These are phyloP conservation scores for Leucoma salicis DNA, from an alignment of 2,888 invertebrate genomes.

Conservation along the genomic window DNA sequence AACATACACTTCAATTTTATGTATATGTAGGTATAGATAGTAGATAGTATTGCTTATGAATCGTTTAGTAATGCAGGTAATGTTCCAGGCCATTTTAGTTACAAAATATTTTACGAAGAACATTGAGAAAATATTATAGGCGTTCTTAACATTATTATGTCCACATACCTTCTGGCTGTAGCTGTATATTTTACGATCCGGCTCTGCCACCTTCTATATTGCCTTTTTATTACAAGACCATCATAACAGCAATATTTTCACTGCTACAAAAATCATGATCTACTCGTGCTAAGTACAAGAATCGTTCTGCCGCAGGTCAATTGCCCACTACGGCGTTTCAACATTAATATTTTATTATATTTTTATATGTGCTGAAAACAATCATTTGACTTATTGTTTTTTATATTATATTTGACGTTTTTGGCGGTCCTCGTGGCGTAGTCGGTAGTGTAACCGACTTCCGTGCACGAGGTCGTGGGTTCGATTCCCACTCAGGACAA, in stretches of 20 bases:
- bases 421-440: too few relatives aligned
- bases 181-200: slow-evolving; percentile 52
- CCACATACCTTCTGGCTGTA: slow-evolving; percentile 36
- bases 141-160: slow-evolving; percentile 28
- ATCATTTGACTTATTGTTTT: slow-evolving; percentile 20
- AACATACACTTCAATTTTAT: too few relatives aligned
- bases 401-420: slow-evolving; percentile 26
- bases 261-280: slow-evolving; percentile 25
- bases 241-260: slow-evolving; percentile 51
- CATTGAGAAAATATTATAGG: not conserved
- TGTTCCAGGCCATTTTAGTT: too few relatives aligned
- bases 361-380: slow-evolving; percentile 20
- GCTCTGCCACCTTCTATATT: slow-evolving; percentile 48
- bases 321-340: slow-evolving; percentile 18
- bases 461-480: too few relatives aligned
- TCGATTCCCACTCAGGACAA: too few relatives aligned
- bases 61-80: too few relatives aligned
- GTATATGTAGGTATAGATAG: too few relatives aligned
- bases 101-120: not conserved
- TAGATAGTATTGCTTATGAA: too few relatives aligned
- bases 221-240: slow-evolving; percentile 56
- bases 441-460: too few relatives aligned
- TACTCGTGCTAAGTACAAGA: slow-evolving; percentile 41
- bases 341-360: slow-evolving; percentile 29
- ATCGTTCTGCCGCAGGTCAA: slow-evolving; percentile 31